Percentiles rank a stretch among this genome's conserved stretches.
Conservation (phyloP, 1,140 invertebrate genomes). For the Pararge aegeria region DNA sequence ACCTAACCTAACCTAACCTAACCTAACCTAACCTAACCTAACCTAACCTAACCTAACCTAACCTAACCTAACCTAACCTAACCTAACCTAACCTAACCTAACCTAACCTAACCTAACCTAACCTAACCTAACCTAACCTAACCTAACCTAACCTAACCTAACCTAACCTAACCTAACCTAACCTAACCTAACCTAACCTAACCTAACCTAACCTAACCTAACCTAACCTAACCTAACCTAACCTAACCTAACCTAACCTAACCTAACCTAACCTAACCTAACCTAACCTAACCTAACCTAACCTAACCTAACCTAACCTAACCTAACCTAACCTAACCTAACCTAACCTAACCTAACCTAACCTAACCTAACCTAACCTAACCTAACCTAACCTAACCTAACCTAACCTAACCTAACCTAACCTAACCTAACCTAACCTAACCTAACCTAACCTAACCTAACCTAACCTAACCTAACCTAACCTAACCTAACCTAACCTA, state of each 20-base stretch:
- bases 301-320: constrained; percentile 13
- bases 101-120: constrained; percentile 10
- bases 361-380: constrained; percentile 13
- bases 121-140: constrained; percentile 13
- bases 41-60: constrained; percentile 13
- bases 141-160: constrained; percentile 13
- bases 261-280: constrained; percentile 13
- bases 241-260: constrained; percentile 13
- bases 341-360: constrained; percentile 13
- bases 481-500: constrained; percentile 13
- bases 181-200: constrained; percentile 13
- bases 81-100: constrained; percentile 12
- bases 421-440: constrained; percentile 13
- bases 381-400: constrained; percentile 13
- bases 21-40: constrained; percentile 8
- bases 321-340: constrained; percentile 12
- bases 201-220: constrained; percentile 13
- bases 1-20: constrained; percentile 23
- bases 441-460: constrained; percentile 12
- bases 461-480: constrained; percentile 13
- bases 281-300: constrained; percentile 13
- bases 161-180: constrained; percentile 13
- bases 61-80: constrained; percentile 13
- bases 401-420: constrained; percentile 13
- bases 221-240: constrained; percentile 13